Base-by-base conservation (phyloP, 2,888 invertebrate genomes). In the Metellina segmentata region DNA sequence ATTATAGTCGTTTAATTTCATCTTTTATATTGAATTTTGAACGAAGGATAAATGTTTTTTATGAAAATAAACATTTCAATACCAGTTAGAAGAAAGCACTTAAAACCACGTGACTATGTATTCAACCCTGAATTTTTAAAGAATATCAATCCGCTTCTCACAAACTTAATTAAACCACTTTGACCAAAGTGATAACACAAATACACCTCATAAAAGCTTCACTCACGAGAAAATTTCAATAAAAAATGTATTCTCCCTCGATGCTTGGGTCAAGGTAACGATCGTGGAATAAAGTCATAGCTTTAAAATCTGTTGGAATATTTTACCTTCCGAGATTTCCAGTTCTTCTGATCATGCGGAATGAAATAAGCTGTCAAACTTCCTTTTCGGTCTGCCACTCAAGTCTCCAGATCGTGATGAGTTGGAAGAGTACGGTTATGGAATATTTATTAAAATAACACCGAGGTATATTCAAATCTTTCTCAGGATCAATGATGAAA, bases 191-290 rank as follows among this genome's bases (percentile, higher is more conserved):
- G 16, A 16, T 8, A 61, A 61, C 9, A 61, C 5, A 61, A 61
- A 16, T 61, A 34, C n/a, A n/a, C 34, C 34, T 34, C 34, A 34
- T 34, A 4, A 34, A 34, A 34, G 61, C 11, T 61, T 61, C 0
- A 61, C 61, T 61, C 5, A 16, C 11, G 61, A 61, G 61, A 61
- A 61, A 16, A 34, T 34, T 34, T 34, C 34, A 34, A 61, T 16
- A 61, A 61, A 11, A 61, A 16, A 61, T 8, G 4, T 34, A 34
- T 34, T 34, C 34, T 79, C 20, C 61, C 52, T 79, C 20, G 13
- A 79, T 77, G 77, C 77, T 34, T 34, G 53, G 61, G 79, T 79
- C 79, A 79, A 79, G 79, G 79, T 20, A 61, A 79, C 34, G 61
- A 34, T 13, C 61, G 19, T 16, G 53, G 34, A 79, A 34, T 69